phyloP scores from a whole-genome alignment of 1,140 invertebrate species.

The Coelopa frigida region DNA sequence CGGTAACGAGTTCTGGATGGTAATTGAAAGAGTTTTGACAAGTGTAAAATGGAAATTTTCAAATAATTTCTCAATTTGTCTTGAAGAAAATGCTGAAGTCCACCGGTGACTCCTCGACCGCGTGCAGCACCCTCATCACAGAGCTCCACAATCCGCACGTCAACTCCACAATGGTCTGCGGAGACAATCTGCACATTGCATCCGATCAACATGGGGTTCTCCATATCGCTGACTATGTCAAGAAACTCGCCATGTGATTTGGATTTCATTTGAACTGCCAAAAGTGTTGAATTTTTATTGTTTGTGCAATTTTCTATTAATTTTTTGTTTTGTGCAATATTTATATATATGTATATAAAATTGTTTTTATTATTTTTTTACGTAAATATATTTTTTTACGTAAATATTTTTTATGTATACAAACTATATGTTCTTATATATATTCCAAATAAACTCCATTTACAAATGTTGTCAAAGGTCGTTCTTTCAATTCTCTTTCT shows the following conservation, averaged over 20 bases:
- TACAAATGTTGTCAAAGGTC: not conserved
- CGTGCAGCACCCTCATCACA: slow-evolving; percentile 51
- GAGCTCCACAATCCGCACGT: slow-evolving; percentile 55
- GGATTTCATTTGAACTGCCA: not conserved
- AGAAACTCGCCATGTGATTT: slow-evolving; percentile 18
- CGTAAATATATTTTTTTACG: not conserved
- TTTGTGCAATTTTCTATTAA: not conserved
- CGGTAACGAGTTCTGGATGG: slow-evolving; percentile 54
- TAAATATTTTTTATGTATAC: not conserved
- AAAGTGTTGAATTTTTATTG: not conserved
- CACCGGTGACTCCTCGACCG: slow-evolving; percentile 57
- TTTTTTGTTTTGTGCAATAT: not conserved
- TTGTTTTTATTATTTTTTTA: not conserved
- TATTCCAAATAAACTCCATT: not conserved
- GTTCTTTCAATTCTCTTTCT: not conserved
- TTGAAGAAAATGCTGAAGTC: slow-evolving; percentile 34
- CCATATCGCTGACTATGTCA: slow-evolving; percentile 49
- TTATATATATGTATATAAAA: not conserved
- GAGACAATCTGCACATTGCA: slow-evolving; percentile 48
- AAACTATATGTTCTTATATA: not conserved
- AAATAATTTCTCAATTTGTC: not conserved
- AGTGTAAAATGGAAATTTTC: not conserved
- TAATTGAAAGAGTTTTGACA: slow-evolving; percentile 6
- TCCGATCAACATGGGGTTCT: slow-evolving; percentile 46
- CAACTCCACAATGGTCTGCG: slow-evolving; percentile 46